Base-by-base conservation (phyloP, 2,113 vertebrate species). In the Nibea albiflora region DNA sequence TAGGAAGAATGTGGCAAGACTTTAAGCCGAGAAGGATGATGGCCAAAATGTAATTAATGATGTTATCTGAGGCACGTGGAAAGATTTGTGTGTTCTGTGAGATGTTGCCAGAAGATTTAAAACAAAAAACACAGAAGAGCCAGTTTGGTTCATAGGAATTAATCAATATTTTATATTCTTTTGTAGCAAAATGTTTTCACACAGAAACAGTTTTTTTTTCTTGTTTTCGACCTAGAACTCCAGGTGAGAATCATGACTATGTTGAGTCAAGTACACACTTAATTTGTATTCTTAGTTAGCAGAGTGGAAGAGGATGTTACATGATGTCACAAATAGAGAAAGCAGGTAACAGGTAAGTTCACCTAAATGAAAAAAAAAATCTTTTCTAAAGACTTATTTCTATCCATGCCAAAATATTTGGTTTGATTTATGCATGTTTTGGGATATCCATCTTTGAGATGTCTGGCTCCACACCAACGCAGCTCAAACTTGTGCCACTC, bases 101-200 rank as follows among this genome's bases (percentile, higher is more conserved):
- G 22, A 56, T 22, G 26, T 52, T 44, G 19, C 24, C 1, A 39
- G 35, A 39, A 39, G 35, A 35, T 35, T 8, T 62, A 58, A 14
- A 88, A 91, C 65, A 80, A 22, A 86, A 92, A 89, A 82, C 88
- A 85, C 89, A 89, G 57, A 86, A 56, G 73, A 92, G 80, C 54
- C 83, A 74, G 60, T 82, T 90, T 89, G 86, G 80, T 92, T 93
- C 89, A 83, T 90, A 92, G 78, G 92, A 94, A 94, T 93, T 84
- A 24, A 91, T 91, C 80, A 89, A 82, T 90, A 83, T 90, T 95
- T 95, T 95, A 95, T 95, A 91, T 90, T 85, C 56, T 93, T 94
- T 95, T 94, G 93, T 95, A 95, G 90, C 90, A 95, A 95, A 95
- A 93, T 87, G 82, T 92, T 91, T 93, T 89, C 90, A 94, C 94